Conservation (phyloP, 2,888 invertebrate species). For the Odontomyia ornata region DNA sequence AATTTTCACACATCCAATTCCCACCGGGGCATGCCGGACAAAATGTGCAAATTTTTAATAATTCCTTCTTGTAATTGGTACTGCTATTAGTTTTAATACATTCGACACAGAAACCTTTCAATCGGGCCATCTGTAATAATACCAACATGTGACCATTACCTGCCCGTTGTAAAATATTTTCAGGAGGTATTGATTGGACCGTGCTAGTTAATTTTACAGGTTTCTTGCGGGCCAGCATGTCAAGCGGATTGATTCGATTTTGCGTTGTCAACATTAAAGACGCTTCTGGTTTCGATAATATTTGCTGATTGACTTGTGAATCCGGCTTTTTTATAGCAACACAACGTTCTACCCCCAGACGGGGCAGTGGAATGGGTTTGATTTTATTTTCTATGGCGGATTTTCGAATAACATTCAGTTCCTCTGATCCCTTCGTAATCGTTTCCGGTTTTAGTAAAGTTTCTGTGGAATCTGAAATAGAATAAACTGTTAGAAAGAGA, state of each 20-base stretch:
- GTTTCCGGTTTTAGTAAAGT: background rate
- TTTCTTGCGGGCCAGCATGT: slow-evolving; percentile 20
- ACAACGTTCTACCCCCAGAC: background rate
- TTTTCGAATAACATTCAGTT: background rate
- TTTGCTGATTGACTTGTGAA: background rate
- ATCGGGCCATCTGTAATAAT: slow-evolving; percentile 57
- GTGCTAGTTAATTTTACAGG: background rate
- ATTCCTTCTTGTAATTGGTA: slow-evolving; percentile 48
- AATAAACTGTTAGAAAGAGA: background rate
- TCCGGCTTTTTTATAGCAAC: background rate
- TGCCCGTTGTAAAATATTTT: slow-evolving; percentile 44
- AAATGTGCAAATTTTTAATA: slow-evolving; percentile 59
- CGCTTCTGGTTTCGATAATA: background rate
- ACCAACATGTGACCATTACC: slow-evolving; percentile 57
- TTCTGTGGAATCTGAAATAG: background rate
- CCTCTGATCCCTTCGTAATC: background rate
- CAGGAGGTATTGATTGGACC: slow-evolving; percentile 24
- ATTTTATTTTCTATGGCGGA: background rate
- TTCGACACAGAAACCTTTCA: slow-evolving; percentile 61
- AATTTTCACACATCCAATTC: slow-evolving; percentile 61
- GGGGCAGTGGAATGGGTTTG: too few relatives aligned
- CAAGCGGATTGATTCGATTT: slow-evolving; percentile 8
- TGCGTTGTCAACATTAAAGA: too few relatives aligned
- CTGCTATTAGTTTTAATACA: slow-evolving; percentile 56
- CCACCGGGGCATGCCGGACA: slow-evolving; percentile 61